Percentiles rank a stretch among this genome's conserved stretches.
These are phyloP conservation scores for Silvanus unidentatus DNA, from an alignment of 2,888 invertebrate genomes.

Conservation along the genomic window DNA sequence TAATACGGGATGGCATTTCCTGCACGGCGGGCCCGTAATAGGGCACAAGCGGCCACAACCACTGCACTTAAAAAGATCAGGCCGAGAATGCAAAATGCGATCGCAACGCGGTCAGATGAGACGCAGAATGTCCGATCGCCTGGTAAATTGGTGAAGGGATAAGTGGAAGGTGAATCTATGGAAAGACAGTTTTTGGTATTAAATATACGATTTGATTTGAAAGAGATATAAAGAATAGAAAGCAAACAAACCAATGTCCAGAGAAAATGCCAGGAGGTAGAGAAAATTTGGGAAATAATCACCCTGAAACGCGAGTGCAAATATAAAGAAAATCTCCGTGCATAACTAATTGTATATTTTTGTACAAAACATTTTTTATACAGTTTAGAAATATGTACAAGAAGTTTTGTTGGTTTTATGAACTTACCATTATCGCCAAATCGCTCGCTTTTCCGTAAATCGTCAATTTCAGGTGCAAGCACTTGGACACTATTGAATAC, in stretches of 20 bases:
- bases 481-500: constrained; percentile 79
- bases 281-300: no score
- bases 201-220: no score
- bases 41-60: constrained; percentile 61
- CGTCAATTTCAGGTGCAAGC: constrained; percentile 69
- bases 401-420: constrained; percentile 11
- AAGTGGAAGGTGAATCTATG: constrained; percentile 17
- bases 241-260: no score
- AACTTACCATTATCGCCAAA: constrained; percentile 28
- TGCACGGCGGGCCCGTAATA: constrained; percentile 57
- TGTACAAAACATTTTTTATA: constrained; percentile 10
- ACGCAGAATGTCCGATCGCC: constrained; percentile 64
- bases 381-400: constrained; percentile 8
- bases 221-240: no score
- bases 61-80: constrained; percentile 67
- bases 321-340: no score
- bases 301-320: background rate
- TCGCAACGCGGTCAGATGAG: constrained; percentile 70
- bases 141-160: constrained; percentile 42
- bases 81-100: constrained; percentile 67
- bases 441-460: constrained; percentile 36
- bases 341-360: no score
- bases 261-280: no score
- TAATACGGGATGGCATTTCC: constrained; percentile 51
- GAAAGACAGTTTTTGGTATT: background rate